phyloP scores from a whole-genome alignment of 2,888 invertebrate genomes.

The Trypoxylon attenuatum region DNA sequence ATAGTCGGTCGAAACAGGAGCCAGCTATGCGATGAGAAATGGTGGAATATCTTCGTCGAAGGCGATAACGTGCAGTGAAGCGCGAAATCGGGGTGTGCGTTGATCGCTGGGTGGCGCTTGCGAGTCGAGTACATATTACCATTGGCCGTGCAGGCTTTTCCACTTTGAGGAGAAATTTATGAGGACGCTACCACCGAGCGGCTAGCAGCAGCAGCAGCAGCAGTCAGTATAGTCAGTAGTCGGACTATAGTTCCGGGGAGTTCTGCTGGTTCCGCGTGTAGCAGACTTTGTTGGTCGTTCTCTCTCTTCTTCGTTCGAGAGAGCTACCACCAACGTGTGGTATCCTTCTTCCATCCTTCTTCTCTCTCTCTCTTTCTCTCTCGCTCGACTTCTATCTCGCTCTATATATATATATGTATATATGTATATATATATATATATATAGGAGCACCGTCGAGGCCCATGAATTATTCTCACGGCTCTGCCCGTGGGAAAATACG shows the following conservation, averaged over 20 bases:
- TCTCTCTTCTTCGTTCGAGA: too few relatives aligned
- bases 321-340: too few relatives aligned
- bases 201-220: too few relatives aligned
- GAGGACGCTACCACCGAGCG: conserved; percentile 41
- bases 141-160: conserved; percentile 44
- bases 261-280: background rate
- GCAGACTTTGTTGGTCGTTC: too few relatives aligned
- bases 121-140: conserved; percentile 16
- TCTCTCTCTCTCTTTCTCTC: background rate
- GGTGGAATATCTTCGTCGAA: too few relatives aligned
- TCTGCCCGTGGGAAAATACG: conserved; percentile 73
- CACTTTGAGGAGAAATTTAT: conserved; percentile 54
- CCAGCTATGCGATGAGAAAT: too few relatives aligned
- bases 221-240: conserved; percentile 38
- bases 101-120: too few relatives aligned
- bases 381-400: conserved; percentile 20
- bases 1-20: background rate
- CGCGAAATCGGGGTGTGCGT: too few relatives aligned
- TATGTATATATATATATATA: too few relatives aligned
- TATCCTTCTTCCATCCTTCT: conserved; percentile 21
- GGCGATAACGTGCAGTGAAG: too few relatives aligned
- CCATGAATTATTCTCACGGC: conserved; percentile 74
- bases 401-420: too few relatives aligned
- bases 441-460: conserved; percentile 57
- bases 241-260: conserved; percentile 12